Evolutionary conservation across 30 jellyfish, hydroid and myxozoan species (phyloP).

Genomic region (Turritopsis rubra): DNA sequence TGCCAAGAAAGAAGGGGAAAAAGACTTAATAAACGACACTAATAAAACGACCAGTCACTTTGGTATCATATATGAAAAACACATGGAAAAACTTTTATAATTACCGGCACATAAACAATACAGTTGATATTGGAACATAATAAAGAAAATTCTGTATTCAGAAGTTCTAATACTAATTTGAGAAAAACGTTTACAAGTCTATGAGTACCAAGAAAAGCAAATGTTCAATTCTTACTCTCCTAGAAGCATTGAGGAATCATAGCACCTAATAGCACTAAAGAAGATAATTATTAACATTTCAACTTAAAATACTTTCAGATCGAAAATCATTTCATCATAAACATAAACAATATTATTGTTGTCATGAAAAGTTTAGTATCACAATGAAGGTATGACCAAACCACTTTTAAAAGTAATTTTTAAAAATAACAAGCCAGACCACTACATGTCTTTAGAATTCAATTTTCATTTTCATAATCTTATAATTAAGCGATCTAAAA

Average conservation of each 20-base stretch:
- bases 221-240: no score
- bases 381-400: not conserved
- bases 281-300: not conserved
- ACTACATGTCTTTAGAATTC: not conserved
- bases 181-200: no score
- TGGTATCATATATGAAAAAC: no score
- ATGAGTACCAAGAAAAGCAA: no score
- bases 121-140: no score
- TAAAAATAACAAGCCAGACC: not conserved
- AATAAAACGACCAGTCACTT: no score
- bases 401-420: not conserved
- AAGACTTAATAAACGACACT: no score
- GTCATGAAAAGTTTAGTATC: not conserved
- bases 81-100: no score
- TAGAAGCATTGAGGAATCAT: not conserved
- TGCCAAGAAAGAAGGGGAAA: no score
- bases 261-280: not conserved
- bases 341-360: not conserved
- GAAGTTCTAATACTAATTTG: no score
- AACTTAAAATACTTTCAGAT: not conserved
- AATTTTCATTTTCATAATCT: not conserved
- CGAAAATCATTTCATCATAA: not conserved
- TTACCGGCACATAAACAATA: no score
- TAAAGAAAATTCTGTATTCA: no score
- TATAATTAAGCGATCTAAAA: not conserved